Conservation (phyloP, 1,140 invertebrate species). For the Aphis gossypii region DNA sequence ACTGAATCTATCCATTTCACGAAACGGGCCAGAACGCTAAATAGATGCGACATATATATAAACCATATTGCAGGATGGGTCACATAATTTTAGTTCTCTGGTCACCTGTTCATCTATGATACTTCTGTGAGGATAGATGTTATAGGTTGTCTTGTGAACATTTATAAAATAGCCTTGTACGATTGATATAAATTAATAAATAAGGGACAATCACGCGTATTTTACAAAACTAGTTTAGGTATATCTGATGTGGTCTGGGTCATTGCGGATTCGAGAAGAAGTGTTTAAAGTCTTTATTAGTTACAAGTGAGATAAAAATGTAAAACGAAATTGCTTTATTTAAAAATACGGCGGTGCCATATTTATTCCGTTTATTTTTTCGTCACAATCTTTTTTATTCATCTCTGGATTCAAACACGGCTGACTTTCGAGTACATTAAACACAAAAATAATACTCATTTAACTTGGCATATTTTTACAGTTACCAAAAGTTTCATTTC, state of each 20-base stretch:
- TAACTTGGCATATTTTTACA: conserved; percentile 28
- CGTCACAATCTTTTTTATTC: neutral
- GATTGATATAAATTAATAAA: neutral
- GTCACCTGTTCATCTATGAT: no score
- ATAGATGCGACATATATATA: no score
- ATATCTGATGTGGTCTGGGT: neutral
- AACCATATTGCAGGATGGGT: no score
- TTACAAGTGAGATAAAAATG: neutral
- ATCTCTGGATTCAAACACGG: neutral
- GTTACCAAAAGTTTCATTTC: neutral
- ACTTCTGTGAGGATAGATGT: no score
- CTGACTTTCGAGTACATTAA: conserved; percentile 25
- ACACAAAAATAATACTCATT: conserved; percentile 12
- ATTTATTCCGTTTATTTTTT: conserved; percentile 14
- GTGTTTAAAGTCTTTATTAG: neutral
- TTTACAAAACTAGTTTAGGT: neutral
- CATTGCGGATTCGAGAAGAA: neutral
- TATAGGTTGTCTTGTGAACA: no score
- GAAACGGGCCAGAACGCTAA: no score
- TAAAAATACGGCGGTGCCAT: neutral
- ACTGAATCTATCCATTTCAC: no score
- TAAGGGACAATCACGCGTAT: neutral
- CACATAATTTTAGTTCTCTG: no score
- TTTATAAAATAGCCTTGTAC: no score
- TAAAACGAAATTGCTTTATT: neutral